Evolutionary conservation across 2,113 vertebrate genomes (phyloP).

Genomic region (Holacanthus passer): DNA sequence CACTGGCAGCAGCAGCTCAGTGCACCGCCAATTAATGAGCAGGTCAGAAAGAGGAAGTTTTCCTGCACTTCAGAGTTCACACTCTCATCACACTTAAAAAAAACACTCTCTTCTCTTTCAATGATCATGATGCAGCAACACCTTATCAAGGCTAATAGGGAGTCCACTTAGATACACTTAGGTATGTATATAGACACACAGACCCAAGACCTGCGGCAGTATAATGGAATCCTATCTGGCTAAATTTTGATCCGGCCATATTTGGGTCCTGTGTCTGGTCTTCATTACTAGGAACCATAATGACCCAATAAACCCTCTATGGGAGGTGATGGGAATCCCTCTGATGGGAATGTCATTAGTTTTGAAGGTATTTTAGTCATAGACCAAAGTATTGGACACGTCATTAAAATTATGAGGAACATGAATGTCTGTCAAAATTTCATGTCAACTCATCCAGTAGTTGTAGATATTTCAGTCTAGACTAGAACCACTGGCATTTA

Average conservation of each 20-base stretch:
- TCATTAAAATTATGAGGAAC: not conserved
- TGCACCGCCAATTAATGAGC: not conserved
- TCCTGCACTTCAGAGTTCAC: not conserved
- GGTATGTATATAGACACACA: not conserved
- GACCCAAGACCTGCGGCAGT: not conserved
- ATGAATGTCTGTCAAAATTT: not conserved
- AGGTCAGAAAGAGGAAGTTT: not conserved
- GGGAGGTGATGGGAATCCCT: too few species aligned
- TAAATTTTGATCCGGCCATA: not conserved
- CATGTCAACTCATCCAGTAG: not conserved
- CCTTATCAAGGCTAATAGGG: not conserved
- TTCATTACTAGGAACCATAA: not conserved
- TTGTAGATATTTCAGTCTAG: not conserved
- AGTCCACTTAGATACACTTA: not conserved
- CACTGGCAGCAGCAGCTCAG: not conserved
- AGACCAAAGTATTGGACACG: too few species aligned
- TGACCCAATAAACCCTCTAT: too few species aligned
- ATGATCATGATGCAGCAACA: not conserved
- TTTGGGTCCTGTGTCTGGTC: not conserved
- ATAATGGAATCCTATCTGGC: not conserved
- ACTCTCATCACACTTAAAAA: not conserved
- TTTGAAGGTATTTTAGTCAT: not conserved
- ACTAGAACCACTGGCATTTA: too few species aligned
- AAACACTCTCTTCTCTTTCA: not conserved
- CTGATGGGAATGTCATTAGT: too few species aligned